phyloP scores from a whole-genome alignment of 2,888 invertebrate species.

The Lydus trimaculatus region DNA sequence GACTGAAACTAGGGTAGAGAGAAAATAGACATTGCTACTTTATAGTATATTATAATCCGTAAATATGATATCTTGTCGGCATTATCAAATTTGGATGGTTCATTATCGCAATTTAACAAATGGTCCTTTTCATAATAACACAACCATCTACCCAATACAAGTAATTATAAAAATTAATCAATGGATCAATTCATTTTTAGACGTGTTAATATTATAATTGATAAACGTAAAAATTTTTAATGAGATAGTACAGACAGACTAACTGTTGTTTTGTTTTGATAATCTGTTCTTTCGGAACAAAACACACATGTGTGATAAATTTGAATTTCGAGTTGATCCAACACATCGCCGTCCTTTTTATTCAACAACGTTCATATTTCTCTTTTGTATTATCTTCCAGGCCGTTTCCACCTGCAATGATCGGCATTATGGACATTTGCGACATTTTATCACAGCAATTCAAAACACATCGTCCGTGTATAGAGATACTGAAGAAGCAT shows the following conservation, averaged over 20 bases:
- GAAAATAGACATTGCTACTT: constrained; percentile 54
- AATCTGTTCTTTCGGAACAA: constrained; percentile 20
- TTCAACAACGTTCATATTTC: constrained; percentile 53
- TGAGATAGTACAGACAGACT: no score
- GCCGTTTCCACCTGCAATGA: constrained; percentile 61
- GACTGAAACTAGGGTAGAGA: constrained; percentile 47
- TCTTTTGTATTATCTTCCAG: constrained; percentile 60
- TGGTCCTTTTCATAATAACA: constrained; percentile 53
- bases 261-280: constrained; percentile 16
- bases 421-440: constrained; percentile 57
- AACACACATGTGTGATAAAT: constrained; percentile 41
- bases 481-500: constrained; percentile 50
- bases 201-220: background rate
- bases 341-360: constrained; percentile 46
- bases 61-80: constrained; percentile 56
- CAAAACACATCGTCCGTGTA: constrained; percentile 60
- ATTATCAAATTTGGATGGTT: constrained; percentile 60
- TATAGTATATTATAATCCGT: constrained; percentile 55
- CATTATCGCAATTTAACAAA: constrained; percentile 61
- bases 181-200: background rate
- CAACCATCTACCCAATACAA: constrained; percentile 25
- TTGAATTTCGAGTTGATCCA: constrained; percentile 46
- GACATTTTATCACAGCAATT: constrained; percentile 60
- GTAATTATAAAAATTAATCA: background rate
- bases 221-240: background rate